Base-by-base conservation (phyloP, 2,888 invertebrate genomes). In the Penaeus monodon region DNA sequence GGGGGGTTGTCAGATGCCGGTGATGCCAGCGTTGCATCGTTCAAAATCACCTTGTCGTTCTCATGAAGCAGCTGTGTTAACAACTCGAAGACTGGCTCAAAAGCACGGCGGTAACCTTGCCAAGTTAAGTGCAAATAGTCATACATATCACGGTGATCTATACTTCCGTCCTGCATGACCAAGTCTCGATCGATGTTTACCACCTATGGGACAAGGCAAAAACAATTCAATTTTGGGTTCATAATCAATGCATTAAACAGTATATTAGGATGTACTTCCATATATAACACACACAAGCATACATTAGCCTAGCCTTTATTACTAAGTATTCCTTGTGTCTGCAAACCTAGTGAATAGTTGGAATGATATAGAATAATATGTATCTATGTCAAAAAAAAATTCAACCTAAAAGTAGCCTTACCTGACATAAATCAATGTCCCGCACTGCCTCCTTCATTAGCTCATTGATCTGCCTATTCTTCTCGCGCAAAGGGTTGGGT, bases 121-220 rank as follows among this genome's bases (percentile, higher is more conserved):
- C 96, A 96, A 2, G 97, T 97, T 88, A 97, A 94, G 92, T 97
- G 96, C 81, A 97, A 94, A 93, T 97, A 98, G 93, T 98, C 98
- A 92, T 96, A 96, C 96, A 98, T 96, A 92, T 98, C 97, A 91
- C 96, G 96, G 92, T 96, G 97, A 92, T 96, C 96, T 88, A 98
- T 97, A 76, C 95, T 94, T 6, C 96, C 93, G 78, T 93, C 92
- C 0, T 91, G 81, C 65, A 82, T 38, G 44, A 91, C 66, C n/a
- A 88, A 27, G 27, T 88, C 89, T 10, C 76, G 70, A 64, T 89
- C 85, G 38, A 88, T 68, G 65, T 79, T 84, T 65, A 90, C 83
- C 49, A 90, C 85, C 89, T 90, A 88, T 2, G 22, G 49, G 24
- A 63, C 29, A 64, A 63, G 17, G 27, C 44, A 49, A 77, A 22